Evolutionary conservation across 2,888 invertebrate species (phyloP).

Genomic region (Heliconius ethilla): DNA sequence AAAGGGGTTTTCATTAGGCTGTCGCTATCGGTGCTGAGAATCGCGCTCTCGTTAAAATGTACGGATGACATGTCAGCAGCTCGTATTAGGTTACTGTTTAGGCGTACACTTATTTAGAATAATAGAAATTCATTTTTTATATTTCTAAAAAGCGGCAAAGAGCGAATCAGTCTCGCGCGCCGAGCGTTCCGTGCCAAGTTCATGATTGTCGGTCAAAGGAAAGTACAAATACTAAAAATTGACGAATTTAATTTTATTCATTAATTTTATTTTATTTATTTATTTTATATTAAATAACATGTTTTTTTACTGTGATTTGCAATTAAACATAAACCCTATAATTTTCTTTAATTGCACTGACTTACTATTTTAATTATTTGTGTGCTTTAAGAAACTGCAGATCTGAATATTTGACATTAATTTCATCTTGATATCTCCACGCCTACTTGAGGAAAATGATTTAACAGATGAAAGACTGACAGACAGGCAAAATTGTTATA

Average conservation of each 20-base stretch:
- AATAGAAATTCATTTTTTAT: not conserved
- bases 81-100: conserved; percentile 59
- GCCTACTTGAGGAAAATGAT: too few species aligned
- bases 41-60: conserved; percentile 81
- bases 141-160: not conserved
- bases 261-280: too few species aligned
- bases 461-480: not conserved
- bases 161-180: not conserved
- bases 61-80: conserved; percentile 80
- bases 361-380: too few species aligned
- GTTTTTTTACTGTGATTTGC: too few species aligned
- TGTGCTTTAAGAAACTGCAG: too few species aligned
- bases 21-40: conserved; percentile 74
- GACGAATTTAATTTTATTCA: too few species aligned
- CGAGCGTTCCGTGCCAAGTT: not conserved
- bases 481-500: not conserved
- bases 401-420: too few species aligned
- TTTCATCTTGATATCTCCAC: too few species aligned
- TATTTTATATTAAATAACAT: too few species aligned
- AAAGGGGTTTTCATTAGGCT: conserved; percentile 80
- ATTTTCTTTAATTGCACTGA: too few species aligned
- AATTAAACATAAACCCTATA: too few species aligned
- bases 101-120: not conserved
- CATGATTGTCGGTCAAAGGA: not conserved
- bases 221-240: too few species aligned